Evolutionary conservation across 2,113 vertebrate species (phyloP).

Genomic region (Ciconia stormi): DNA sequence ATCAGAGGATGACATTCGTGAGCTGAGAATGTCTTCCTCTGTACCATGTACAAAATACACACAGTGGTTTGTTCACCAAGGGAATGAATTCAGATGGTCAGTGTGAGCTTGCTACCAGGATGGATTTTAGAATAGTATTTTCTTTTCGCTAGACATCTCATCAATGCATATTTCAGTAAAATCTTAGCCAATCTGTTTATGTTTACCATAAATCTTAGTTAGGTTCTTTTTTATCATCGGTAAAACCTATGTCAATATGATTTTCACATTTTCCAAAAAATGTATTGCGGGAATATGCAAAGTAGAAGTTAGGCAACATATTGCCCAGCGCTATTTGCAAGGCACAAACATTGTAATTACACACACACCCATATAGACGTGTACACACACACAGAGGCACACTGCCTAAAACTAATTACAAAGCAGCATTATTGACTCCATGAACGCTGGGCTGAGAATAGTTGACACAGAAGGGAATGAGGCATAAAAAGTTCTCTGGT

Average conservation of each 20-base stretch:
- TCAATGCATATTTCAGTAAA: neutral
- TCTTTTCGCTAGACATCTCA: neutral
- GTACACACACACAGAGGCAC: neutral
- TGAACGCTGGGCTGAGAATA: neutral
- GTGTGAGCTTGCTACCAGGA: neutral
- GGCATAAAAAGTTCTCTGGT: neutral
- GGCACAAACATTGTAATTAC: neutral
- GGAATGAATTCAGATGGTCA: neutral
- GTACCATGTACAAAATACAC: neutral
- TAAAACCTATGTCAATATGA: neutral
- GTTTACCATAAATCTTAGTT: neutral
- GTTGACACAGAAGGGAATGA: neutral
- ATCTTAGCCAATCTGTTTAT: neutral
- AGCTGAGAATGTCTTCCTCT: neutral
- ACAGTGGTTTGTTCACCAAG: neutral
- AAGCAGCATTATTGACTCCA: neutral
- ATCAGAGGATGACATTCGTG: neutral
- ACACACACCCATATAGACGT: fast-evolving
- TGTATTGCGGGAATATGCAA: neutral
- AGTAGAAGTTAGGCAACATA: neutral
- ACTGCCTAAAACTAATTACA: neutral
- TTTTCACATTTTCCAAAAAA: neutral
- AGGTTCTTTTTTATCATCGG: neutral
- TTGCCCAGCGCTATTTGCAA: neutral
- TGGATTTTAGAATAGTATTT: neutral